phyloP scores from a whole-genome alignment of 37 sponge, comb jelly and placozoan species.

The Tethya wilhelma region DNA sequence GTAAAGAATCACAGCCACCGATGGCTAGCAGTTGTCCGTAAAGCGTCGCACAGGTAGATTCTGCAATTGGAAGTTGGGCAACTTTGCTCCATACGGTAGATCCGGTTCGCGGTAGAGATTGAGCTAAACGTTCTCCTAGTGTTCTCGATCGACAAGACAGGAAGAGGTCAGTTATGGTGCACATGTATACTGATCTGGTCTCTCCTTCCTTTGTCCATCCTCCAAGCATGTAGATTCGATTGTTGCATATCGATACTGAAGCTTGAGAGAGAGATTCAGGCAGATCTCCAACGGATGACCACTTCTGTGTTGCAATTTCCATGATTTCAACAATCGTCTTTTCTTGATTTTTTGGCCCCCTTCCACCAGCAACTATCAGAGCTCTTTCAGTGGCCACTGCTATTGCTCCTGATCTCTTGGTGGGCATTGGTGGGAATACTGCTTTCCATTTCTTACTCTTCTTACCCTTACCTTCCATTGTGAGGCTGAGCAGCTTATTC shows the following conservation, averaged over 20 bases:
- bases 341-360: no score
- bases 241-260: neutral
- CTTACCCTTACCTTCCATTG: no score
- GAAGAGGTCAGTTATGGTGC: neutral
- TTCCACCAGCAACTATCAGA: no score
- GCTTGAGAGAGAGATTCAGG: conserved; percentile 1
- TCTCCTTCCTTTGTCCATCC: neutral
- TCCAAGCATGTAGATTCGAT: neutral
- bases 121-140: no score
- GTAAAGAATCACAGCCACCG: no score
- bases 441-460: no score
- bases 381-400: no score
- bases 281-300: neutral
- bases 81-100: no score
- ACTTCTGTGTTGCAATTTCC: neutral
- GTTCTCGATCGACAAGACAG: neutral
- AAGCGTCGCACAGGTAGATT: neutral
- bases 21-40: conserved; percentile 3
- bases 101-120: no score
- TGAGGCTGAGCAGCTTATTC: no score
- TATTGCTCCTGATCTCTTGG: no score
- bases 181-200: neutral
- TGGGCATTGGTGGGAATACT: no score
- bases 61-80: neutral
- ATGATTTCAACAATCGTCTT: neutral